Conservation (phyloP, 2,888 invertebrate species). For the Fragum whitleyi region DNA sequence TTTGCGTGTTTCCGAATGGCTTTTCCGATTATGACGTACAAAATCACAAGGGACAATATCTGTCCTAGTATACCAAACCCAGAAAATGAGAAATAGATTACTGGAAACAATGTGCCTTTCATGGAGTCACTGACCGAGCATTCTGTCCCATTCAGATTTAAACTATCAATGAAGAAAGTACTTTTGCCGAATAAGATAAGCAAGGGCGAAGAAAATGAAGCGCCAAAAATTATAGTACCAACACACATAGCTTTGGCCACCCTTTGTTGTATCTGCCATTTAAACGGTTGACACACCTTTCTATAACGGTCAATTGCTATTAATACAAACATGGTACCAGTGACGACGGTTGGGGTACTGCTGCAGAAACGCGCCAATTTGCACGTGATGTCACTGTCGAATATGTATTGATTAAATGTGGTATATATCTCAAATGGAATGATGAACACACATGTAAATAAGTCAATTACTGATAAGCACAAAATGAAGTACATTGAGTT, state of each 20-base stretch:
- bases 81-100: slow-evolving; percentile 44
- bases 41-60: slow-evolving; percentile 28
- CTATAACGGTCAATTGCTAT: slow-evolving; percentile 67
- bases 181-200: slow-evolving; percentile 57
- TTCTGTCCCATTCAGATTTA: slow-evolving; percentile 57
- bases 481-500: slow-evolving; percentile 56
- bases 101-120: slow-evolving; percentile 50
- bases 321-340: slow-evolving; percentile 43
- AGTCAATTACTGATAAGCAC: slow-evolving; percentile 54
- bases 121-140: slow-evolving; percentile 66
- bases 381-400: slow-evolving; percentile 34
- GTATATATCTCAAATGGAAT: slow-evolving; percentile 58
- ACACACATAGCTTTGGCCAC: slow-evolving; percentile 56
- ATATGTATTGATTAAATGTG: slow-evolving; percentile 53
- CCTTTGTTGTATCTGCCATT: slow-evolving; percentile 61
- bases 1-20: slow-evolving; percentile 31
- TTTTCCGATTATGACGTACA: slow-evolving; percentile 56
- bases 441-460: slow-evolving; percentile 55
- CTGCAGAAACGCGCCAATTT: slow-evolving; percentile 53
- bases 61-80: slow-evolving; percentile 41
- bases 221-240: slow-evolving; percentile 31
- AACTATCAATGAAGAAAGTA: slow-evolving; percentile 31
- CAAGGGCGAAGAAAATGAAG: slow-evolving; percentile 46
- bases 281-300: slow-evolving; percentile 68
- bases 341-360: slow-evolving; percentile 41